Conservation (phyloP, 2,888 invertebrate species). For the Gastrophysa polygoni region DNA sequence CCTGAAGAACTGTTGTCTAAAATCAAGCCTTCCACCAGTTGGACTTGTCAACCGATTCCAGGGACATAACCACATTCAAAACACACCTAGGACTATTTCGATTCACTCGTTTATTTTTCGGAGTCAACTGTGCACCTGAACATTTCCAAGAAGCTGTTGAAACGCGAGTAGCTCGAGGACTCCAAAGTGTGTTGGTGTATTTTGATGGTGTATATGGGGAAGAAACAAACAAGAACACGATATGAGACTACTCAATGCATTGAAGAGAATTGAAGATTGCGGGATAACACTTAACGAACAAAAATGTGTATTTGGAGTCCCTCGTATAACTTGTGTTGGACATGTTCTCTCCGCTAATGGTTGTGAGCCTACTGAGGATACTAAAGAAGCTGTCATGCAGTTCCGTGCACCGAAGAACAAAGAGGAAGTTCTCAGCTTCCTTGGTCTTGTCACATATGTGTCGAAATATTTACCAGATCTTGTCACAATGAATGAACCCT, state of each 20-base stretch:
- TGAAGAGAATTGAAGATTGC: conserved; percentile 21
- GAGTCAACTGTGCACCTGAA: conserved; percentile 47
- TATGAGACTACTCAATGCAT: no score
- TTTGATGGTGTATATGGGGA: no score
- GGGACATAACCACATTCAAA: conserved; percentile 36
- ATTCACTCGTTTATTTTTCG: conserved; percentile 52
- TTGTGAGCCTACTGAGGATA: not conserved
- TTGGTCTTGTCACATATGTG: conserved; percentile 37
- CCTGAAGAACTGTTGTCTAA: conserved; percentile 40
- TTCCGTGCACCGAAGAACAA: conserved; percentile 39
- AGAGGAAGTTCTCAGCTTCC: conserved; percentile 38
- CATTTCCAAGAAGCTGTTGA: conserved; percentile 45
- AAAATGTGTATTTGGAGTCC: conserved; percentile 21
- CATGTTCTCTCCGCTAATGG: no score
- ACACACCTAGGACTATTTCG: conserved; percentile 39
- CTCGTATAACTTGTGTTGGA: no score
- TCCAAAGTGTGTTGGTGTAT: no score
- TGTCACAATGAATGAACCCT: conserved; percentile 12
- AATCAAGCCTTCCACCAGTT: conserved; percentile 24
- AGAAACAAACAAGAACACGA: no score
- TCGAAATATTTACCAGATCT: conserved; percentile 35
- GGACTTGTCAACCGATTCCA: conserved; percentile 14
- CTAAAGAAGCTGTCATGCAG: not conserved
- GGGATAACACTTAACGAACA: conserved; percentile 29
- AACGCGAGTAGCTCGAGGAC: conserved; percentile 36